Evolutionary conservation across 2,113 vertebrate species (phyloP).

Genomic region (Toxotes jaculatrix): DNA sequence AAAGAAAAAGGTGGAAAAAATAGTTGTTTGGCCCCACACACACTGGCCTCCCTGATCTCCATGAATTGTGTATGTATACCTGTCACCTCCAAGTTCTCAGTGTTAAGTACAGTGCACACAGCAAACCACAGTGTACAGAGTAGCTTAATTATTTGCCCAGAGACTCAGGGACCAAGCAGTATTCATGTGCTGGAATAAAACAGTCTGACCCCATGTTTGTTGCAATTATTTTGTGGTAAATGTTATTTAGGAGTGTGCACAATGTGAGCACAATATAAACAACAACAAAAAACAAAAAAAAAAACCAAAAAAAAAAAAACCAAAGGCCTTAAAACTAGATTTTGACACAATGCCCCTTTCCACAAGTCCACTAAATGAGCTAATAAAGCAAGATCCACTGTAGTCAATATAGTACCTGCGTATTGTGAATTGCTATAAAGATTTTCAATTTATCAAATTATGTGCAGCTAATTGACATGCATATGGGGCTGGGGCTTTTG

Average conservation of each 20-base stretch:
- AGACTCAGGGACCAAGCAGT: constrained; percentile 13
- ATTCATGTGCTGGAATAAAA: not conserved
- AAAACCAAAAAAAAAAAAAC: not conserved
- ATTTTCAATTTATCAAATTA: not conserved
- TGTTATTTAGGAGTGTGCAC: not conserved
- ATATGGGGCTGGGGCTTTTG: not conserved
- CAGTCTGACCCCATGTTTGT: not conserved
- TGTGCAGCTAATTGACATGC: not conserved
- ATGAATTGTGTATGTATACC: not conserved
- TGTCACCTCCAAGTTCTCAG: constrained; percentile 12
- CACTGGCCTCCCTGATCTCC: not conserved
- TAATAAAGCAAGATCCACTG: not conserved
- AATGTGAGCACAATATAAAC: not conserved
- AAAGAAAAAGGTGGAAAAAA: not conserved
- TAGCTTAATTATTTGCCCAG: constrained; percentile 20
- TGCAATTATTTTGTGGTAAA: not conserved
- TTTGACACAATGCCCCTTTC: not conserved
- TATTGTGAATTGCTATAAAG: not conserved
- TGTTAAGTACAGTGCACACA: constrained; percentile 14
- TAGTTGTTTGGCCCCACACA: not conserved
- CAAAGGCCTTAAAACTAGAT: not conserved
- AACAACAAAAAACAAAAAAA: too few species aligned
- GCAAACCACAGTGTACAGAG: constrained; percentile 3
- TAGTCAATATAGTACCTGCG: not conserved
- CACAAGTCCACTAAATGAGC: not conserved